Base-by-base conservation (phyloP, 2,797 vertebrate species). In the Phoeniculus purpureus region DNA sequence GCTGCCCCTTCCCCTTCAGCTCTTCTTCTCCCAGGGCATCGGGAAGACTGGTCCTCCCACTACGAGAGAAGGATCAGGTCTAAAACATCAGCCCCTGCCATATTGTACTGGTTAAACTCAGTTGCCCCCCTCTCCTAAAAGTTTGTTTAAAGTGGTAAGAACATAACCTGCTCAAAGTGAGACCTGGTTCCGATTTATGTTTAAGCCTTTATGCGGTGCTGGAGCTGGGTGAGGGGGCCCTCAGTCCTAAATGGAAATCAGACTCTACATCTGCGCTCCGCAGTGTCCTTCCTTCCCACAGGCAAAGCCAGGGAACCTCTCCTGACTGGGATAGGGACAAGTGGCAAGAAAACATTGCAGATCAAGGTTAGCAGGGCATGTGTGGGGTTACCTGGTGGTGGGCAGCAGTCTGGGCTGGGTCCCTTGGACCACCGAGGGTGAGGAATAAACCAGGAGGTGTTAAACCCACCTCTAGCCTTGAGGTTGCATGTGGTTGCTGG, bases 91-190 rank as follows among this genome's bases (percentile, higher is more conserved):
- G 79, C 72, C 91, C 47, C 40, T 75, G 84, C 76, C 94, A 89
- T 90, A 79, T 87, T 95, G 91, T 55, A 40, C 90, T 92, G 90
- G 75, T 95, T 95, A 93, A 89, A 32, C 70, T 55, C 91, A 54
- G 51, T 88, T 92, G 74, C 59, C 48, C 23, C 73, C 51, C 76
- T 93, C 89, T 94, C 66, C 79, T 78, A 15, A 60, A 89, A 81
- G 76, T 82, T 92, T 75, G 68, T 94, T 96, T 93, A 59, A 93
- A 94, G 89, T 77, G 91, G 93, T 91, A 67, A 91, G 91, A 85
- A 77, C 89, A 89, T 76, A 95, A 96, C 94, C 94, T 95, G 94
- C 90, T 93, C 95, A 92, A 94, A 92, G 79, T 68, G 84, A 87
- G 94, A 85, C 81, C 93, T 95, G 93, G 93, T 94, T 95, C 88